A percentile compares a stretch with the other conserved stretches of the same genome.
These are phyloP conservation scores for Hylia prasina DNA, from an alignment of 2,113 vertebrate species.

Conservation along the genomic window DNA sequence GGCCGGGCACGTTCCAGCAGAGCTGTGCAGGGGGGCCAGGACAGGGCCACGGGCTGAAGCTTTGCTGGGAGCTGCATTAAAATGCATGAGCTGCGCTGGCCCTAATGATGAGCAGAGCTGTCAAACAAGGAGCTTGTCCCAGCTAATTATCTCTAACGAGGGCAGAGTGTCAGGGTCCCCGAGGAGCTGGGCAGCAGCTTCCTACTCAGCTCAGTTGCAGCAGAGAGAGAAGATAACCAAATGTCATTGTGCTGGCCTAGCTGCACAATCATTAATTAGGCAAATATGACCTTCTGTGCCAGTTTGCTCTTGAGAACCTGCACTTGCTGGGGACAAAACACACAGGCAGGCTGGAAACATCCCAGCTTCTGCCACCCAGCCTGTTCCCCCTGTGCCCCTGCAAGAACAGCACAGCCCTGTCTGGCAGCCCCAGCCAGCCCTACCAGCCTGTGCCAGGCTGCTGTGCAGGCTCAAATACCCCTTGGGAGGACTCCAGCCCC, in stretches of 20 bases:
- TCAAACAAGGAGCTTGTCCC: slow-evolving; percentile 48
- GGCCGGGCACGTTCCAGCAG: not conserved
- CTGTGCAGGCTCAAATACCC: not conserved
- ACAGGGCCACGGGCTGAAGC: not conserved
- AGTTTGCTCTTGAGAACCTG: slow-evolving; percentile 6
- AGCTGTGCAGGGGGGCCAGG: not conserved
- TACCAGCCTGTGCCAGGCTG: not conserved
- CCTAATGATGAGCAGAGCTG: slow-evolving; percentile 60
- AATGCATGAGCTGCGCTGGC: slow-evolving; percentile 38
- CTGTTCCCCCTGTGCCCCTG: not conserved
- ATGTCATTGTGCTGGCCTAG: slow-evolving; percentile 7
- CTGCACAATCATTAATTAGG: slow-evolving; percentile 43
- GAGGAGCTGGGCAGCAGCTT: slow-evolving; percentile 50
- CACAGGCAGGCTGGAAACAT: not conserved
- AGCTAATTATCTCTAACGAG: slow-evolving; percentile 66
- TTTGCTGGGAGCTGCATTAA: slow-evolving; percentile 34
- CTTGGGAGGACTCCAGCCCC: rapidly evolving
- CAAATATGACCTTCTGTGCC: slow-evolving; percentile 36
- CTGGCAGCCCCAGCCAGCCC: not conserved
- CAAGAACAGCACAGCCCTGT: not conserved
- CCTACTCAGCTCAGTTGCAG: slow-evolving; percentile 22
- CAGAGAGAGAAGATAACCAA: not conserved
- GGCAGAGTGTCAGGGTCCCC: slow-evolving; percentile 56
- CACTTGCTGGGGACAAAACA: not conserved
- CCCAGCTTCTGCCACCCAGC: not conserved